A percentile compares a stretch with the other conserved stretches of the same genome.
Evolutionary conservation across 2,113 vertebrate species (phyloP).

Genomic region (Eidolon helvum): DNA sequence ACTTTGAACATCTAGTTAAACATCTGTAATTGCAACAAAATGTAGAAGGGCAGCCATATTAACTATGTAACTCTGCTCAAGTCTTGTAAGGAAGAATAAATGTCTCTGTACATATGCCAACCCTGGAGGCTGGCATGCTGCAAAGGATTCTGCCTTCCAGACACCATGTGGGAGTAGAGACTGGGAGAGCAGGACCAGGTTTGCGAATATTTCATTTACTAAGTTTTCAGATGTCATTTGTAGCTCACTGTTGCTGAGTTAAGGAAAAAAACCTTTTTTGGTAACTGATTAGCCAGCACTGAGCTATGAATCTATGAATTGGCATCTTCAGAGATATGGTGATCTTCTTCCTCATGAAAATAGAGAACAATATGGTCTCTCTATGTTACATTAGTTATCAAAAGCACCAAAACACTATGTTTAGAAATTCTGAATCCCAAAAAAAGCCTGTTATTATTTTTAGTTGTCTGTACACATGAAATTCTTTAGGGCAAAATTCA

Average conservation of each 20-base stretch:
- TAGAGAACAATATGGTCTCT: neutral
- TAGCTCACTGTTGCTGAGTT: neutral
- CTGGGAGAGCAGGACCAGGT: neutral
- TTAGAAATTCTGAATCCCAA: neutral
- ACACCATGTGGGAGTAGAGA: neutral
- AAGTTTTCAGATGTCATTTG: neutral
- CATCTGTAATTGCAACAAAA: neutral
- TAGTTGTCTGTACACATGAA: neutral
- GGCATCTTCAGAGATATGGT: neutral
- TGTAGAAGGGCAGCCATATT: neutral
- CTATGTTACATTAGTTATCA: neutral
- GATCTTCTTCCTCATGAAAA: neutral
- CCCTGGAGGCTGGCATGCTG: neutral
- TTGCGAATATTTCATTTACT: neutral
- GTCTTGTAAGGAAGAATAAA: neutral
- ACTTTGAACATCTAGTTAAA: neutral
- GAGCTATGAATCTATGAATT: neutral
- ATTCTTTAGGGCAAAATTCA: neutral
- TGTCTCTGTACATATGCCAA: neutral
- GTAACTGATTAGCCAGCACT: neutral
- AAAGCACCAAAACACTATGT: neutral
- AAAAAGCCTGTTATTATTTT: neutral
- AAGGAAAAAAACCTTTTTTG: neutral
- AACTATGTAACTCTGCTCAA: neutral
- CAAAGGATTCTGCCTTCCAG: neutral